Conservation (phyloP, 2,888 invertebrate species). For the Callinectes sapidus region DNA sequence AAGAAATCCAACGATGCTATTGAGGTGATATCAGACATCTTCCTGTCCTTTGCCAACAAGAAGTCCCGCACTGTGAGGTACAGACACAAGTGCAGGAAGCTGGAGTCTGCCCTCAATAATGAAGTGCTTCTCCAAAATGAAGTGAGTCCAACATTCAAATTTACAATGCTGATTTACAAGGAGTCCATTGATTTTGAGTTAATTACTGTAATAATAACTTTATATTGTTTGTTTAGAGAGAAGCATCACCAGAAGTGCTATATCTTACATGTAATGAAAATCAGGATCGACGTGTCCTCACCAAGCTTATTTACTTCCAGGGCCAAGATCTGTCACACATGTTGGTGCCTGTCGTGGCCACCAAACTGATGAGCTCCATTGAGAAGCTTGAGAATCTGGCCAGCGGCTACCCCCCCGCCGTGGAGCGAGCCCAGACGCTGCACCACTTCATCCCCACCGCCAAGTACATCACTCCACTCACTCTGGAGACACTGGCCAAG, state of each 20-base stretch:
- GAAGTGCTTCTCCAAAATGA: neutral
- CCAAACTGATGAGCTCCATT: neutral
- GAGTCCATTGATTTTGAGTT: too few relatives aligned
- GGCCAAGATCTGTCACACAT: neutral
- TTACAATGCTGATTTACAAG: too few relatives aligned
- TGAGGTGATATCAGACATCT: neutral
- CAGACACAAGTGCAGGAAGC: neutral
- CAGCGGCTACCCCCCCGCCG: neutral
- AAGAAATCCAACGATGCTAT: neutral
- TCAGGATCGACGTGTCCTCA: neutral
- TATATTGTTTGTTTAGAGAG: neutral
- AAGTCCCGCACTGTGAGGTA: neutral
- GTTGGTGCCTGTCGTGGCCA: neutral
- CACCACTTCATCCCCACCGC: neutral
- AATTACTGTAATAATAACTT: too few relatives aligned
- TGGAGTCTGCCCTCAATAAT: neutral
- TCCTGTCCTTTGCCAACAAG: neutral
- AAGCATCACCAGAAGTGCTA: too few relatives aligned
- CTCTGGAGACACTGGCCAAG: conserved; percentile 9
- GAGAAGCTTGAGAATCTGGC: neutral
- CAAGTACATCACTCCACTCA: neutral
- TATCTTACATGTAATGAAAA: neutral
- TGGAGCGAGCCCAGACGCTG: neutral
- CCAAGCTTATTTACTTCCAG: neutral
- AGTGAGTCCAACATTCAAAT: neutral